Percentiles rank a stretch among this genome's conserved stretches.
phyloP scores from a whole-genome alignment of 2,113 vertebrate species.

The Grantiella picta region DNA sequence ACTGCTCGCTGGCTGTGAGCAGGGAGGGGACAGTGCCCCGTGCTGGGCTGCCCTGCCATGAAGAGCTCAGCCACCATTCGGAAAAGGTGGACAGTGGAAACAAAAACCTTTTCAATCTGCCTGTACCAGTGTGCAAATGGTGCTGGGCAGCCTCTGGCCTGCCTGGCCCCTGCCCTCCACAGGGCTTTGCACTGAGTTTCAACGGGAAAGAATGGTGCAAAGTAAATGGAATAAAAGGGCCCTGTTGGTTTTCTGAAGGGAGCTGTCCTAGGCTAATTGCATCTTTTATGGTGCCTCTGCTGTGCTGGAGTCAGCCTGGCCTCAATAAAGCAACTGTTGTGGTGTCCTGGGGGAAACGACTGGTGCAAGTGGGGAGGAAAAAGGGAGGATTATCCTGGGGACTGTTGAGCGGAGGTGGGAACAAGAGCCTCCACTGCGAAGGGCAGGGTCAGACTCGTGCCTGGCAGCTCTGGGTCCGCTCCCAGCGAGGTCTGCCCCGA shows the following conservation, averaged over 20 bases:
- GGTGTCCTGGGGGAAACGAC: neutral
- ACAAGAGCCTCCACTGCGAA: neutral
- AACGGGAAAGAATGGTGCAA: neutral
- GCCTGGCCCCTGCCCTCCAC: neutral
- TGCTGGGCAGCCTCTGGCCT: neutral
- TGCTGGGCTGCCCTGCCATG: accelerated
- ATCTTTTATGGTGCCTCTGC: neutral
- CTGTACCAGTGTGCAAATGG: accelerated
- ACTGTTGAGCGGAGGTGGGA: neutral
- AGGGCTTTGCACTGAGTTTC: neutral
- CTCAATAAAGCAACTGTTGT: neutral
- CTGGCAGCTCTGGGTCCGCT: neutral
- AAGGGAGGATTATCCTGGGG: neutral
- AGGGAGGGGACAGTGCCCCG: neutral
- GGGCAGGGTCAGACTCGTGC: neutral
- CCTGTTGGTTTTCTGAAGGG: neutral
- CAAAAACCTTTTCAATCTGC: neutral
- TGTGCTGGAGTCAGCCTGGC: neutral
- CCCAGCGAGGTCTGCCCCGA: neutral
- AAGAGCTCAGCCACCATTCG: accelerated
- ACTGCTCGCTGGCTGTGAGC: neutral
- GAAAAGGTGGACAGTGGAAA: neutral
- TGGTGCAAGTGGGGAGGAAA: neutral
- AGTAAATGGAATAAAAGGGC: neutral
- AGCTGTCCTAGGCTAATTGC: neutral